Percentiles rank a stretch among this genome's conserved stretches.
Conservation (phyloP, 35 echinoderm and acorn worm genomes). For the Lytechinus pictus region DNA sequence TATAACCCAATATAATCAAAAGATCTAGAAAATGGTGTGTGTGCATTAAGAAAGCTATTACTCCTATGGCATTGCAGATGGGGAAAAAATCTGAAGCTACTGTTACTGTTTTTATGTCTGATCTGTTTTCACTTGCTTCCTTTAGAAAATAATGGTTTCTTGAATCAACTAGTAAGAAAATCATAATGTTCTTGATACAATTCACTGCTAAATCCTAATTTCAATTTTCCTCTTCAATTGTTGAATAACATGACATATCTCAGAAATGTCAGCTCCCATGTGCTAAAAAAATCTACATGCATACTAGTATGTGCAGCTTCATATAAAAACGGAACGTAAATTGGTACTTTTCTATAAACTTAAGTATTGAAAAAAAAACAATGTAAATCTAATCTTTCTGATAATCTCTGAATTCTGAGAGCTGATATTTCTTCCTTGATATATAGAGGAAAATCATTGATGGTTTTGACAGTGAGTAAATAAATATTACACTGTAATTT, state of each 20-base stretch:
- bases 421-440: neutral
- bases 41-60: constrained; percentile 14
- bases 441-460: neutral
- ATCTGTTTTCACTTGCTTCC: neutral
- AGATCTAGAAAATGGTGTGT: neutral
- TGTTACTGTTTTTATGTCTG: constrained; percentile 20
- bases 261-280: neutral
- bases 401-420: neutral
- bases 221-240: neutral
- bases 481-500: neutral
- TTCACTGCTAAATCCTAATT: neutral
- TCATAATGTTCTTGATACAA: neutral
- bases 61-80: neutral
- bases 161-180: neutral
- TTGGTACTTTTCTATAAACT: neutral
- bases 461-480: neutral
- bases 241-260: neutral
- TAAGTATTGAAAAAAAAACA: neutral
- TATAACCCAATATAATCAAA: neutral
- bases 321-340: neutral
- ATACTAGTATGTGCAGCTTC: neutral
- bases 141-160: constrained; percentile 24
- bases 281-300: neutral
- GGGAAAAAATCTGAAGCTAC: constrained; percentile 26
- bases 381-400: neutral